Evolutionary conservation across 2,113 vertebrate species (phyloP).

Genomic region (Cololabis saira): DNA sequence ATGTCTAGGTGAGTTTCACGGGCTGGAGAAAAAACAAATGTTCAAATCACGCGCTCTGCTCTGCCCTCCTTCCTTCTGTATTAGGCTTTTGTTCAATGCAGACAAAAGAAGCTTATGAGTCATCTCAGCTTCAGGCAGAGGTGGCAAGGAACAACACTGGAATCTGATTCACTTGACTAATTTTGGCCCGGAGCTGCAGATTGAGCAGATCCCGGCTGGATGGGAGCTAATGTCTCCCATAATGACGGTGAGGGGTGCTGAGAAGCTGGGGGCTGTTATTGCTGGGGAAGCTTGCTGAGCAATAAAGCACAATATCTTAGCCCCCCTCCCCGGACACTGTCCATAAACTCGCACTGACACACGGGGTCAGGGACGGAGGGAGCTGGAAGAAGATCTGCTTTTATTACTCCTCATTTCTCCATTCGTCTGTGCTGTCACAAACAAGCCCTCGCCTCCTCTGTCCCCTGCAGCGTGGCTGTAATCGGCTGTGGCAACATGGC

Average conservation of each 20-base stretch:
- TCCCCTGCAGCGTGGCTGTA: conserved; percentile 50
- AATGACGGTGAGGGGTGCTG: conserved; percentile 39
- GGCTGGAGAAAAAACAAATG: conserved; percentile 2
- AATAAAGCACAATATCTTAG: conserved; percentile 78
- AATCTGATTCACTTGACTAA: conserved; percentile 62
- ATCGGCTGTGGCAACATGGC: conserved; percentile 56
- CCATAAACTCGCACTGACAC: conserved; percentile 68
- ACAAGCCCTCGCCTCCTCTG: conserved; percentile 36
- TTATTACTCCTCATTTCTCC: conserved; percentile 56
- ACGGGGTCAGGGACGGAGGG: conserved; percentile 54
- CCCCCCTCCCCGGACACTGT: conserved; percentile 56
- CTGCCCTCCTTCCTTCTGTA: neutral
- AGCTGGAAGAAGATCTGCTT: conserved; percentile 35
- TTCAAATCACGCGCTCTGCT: conserved; percentile 9
- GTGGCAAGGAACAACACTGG: conserved; percentile 55
- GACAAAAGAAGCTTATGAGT: conserved; percentile 29
- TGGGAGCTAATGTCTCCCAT: conserved; percentile 63
- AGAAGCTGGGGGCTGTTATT: conserved; percentile 53
- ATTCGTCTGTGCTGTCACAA: conserved; percentile 14
- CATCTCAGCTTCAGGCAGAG: conserved; percentile 39
- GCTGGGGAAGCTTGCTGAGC: conserved; percentile 70
- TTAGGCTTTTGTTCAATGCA: neutral
- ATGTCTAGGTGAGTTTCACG: conserved; percentile 89
- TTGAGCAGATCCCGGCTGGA: conserved; percentile 55
- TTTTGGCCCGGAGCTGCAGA: conserved; percentile 69